Conservation (phyloP, 2,888 invertebrate genomes). For the Acanthoscelides obtectus region DNA sequence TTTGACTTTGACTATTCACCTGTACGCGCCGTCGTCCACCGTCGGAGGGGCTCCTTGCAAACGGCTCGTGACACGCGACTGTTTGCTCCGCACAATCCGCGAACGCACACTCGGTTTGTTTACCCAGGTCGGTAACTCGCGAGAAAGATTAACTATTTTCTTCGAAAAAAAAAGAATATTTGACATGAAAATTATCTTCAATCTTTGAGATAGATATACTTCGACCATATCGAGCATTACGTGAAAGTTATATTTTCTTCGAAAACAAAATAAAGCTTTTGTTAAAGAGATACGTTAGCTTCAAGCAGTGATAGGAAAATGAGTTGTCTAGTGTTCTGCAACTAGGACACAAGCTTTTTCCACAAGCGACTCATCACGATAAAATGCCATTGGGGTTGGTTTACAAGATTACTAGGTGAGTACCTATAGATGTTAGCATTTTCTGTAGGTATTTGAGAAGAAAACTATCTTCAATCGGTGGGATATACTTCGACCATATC, state of each 20-base stretch:
- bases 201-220: too few species aligned
- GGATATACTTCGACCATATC: too few species aligned
- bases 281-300: too few species aligned
- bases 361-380: conserved; percentile 3
- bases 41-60: conserved; percentile 27
- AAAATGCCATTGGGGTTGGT: conserved; percentile 55
- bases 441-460: too few species aligned
- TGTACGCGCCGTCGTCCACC: conserved; percentile 25
- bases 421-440: too few species aligned
- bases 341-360: neutral
- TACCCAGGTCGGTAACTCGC: neutral
- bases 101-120: neutral
- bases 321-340: conserved; percentile 5
- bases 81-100: neutral
- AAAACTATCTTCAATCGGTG: too few species aligned
- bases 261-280: too few species aligned
- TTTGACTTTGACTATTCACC: conserved; percentile 31
- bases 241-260: too few species aligned
- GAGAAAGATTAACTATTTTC: neutral
- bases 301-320: conserved; percentile 11
- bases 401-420: conserved; percentile 58
- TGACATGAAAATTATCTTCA: too few species aligned
- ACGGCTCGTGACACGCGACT: neutral
- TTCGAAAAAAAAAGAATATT: neutral
- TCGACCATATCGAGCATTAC: too few species aligned